Evolutionary conservation across 2,888 invertebrate genomes (phyloP).

Genomic region (Drosophila eohydei): DNA sequence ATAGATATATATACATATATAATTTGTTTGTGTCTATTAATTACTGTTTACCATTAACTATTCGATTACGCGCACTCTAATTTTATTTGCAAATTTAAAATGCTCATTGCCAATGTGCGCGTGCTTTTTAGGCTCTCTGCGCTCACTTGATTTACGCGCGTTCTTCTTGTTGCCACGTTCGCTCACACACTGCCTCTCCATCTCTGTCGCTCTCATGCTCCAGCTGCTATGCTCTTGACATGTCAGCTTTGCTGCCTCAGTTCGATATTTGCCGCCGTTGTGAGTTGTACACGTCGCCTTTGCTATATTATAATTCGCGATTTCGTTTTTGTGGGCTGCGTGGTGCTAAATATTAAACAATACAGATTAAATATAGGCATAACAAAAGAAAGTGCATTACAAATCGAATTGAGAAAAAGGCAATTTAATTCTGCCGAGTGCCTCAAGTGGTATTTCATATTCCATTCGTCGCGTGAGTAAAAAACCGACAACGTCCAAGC

Average conservation of each 20-base stretch:
- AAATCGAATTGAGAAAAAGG: conserved; percentile 28
- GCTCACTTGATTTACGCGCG: conserved; percentile 44
- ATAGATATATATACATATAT: not conserved
- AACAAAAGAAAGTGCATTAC: conserved; percentile 34
- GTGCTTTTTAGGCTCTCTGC: conserved; percentile 35
- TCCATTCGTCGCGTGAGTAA: conserved; percentile 68
- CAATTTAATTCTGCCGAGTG: conserved; percentile 36
- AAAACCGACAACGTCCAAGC: conserved; percentile 27
- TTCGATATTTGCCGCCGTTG: conserved; percentile 53
- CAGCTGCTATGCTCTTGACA: conserved; percentile 36
- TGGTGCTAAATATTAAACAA: conserved; percentile 9
- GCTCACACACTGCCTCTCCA: conserved; percentile 25
- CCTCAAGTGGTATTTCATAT: conserved; percentile 50
- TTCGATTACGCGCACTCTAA: not conserved
- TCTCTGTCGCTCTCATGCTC: conserved; percentile 39
- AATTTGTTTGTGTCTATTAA: not conserved
- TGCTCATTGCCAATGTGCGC: conserved; percentile 37
- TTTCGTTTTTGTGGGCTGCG: conserved; percentile 19
- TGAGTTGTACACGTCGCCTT: conserved; percentile 62
- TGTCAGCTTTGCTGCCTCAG: conserved; percentile 47
- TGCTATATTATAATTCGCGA: conserved; percentile 34
- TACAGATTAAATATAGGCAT: conserved; percentile 13
- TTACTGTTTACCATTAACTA: not conserved
- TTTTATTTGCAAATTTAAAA: not conserved
- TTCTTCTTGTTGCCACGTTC: conserved; percentile 43